phyloP scores from a whole-genome alignment of 2,113 vertebrate species.

The Semicossyphus pulcher region DNA sequence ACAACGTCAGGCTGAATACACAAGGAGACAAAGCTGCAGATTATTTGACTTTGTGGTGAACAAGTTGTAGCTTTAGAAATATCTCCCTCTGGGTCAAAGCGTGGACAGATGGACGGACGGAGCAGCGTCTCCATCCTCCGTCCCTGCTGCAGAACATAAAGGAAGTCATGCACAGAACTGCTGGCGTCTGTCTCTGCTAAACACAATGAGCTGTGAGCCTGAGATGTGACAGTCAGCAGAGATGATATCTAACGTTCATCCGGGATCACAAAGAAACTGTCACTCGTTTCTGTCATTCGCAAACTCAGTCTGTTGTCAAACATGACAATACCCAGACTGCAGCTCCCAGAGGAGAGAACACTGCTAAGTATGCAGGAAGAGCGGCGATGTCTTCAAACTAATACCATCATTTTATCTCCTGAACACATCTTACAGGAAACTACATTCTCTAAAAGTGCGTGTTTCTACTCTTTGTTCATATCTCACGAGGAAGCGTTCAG shows the following conservation, averaged over 20 bases:
- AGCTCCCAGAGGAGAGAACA: background rate
- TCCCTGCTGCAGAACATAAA: background rate
- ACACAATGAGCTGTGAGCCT: background rate
- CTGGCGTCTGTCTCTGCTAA: background rate
- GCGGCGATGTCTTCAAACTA: background rate
- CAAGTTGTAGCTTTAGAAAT: no score
- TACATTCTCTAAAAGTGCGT: background rate
- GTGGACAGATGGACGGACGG: no score
- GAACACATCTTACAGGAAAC: background rate
- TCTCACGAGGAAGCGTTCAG: conserved; percentile 20
- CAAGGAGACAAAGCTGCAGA: no score
- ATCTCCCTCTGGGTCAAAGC: no score
- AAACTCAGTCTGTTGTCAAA: conserved; percentile 8
- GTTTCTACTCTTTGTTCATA: background rate
- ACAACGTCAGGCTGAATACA: no score
- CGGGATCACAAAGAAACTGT: conserved; percentile 4
- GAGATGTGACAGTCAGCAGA: conserved; percentile 9
- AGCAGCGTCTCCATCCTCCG: no score
- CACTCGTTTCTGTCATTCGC: conserved; percentile 17
- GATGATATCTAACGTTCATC: conserved; percentile 7
- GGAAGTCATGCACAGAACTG: background rate
- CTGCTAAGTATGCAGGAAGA: background rate
- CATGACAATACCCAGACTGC: background rate
- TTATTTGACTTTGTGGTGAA: no score
- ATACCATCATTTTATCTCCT: background rate